A percentile compares a stretch with the other conserved stretches of the same genome.
Conservation (phyloP, 2,113 vertebrate genomes). For the Onychostruthus taczanowskii region DNA sequence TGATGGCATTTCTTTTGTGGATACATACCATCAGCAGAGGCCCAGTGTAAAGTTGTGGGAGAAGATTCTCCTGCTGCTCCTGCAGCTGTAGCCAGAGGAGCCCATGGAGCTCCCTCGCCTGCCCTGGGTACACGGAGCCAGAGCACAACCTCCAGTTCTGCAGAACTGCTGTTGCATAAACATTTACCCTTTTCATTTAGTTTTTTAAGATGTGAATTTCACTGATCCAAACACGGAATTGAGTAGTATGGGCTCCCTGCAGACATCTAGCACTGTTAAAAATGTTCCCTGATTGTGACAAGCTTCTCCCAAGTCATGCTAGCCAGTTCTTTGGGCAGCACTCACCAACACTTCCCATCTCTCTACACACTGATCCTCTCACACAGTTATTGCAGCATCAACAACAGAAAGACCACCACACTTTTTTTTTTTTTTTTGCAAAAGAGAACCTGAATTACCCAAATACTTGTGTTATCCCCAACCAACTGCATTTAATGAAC, state of each 20-base stretch:
- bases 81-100: background rate
- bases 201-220: background rate
- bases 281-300: background rate
- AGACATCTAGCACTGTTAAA: background rate
- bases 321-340: background rate
- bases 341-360: background rate
- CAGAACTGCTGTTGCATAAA: background rate
- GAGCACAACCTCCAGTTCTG: background rate
- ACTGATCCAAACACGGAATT: background rate
- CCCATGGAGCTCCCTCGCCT: accelerated
- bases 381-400: background rate
- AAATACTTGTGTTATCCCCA: background rate
- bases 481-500: background rate
- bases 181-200: background rate
- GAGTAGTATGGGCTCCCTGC: background rate
- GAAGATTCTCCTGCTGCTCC: background rate
- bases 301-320: background rate
- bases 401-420: background rate
- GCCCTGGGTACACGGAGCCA: accelerated
- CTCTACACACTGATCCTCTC: background rate
- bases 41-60: background rate
- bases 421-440: background rate
- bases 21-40: background rate
- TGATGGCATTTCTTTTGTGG: background rate
- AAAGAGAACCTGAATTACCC: background rate